Percentiles rank a stretch among this genome's conserved stretches.
phyloP scores from a whole-genome alignment of 2,888 invertebrate genomes.

The Clanis bilineata region DNA sequence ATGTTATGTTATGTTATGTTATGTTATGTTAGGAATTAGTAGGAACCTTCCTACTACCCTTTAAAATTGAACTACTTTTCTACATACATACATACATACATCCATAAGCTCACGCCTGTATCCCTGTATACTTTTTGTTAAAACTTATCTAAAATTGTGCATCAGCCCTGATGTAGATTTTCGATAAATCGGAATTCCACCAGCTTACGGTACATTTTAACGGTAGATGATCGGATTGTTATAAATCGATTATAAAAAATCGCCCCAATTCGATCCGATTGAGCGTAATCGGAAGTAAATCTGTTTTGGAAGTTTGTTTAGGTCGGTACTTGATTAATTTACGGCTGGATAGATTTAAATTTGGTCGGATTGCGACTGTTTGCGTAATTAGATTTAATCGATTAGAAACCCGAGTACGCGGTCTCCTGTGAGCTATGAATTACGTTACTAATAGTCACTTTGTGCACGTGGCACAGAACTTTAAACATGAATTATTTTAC shows the following conservation, averaged over 20 bases:
- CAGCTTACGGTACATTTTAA: constrained; percentile 69
- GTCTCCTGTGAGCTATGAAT: constrained; percentile 10
- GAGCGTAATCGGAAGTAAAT: constrained; percentile 67
- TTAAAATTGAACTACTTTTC: too few species aligned
- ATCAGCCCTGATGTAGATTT: constrained; percentile 47
- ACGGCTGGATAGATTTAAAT: constrained; percentile 49
- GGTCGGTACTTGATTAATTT: constrained; percentile 36
- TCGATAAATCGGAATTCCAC: constrained; percentile 62
- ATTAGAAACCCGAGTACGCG: constrained; percentile 20
- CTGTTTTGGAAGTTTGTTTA: constrained; percentile 59
- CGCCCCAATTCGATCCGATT: constrained; percentile 55
- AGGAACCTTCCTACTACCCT: too few species aligned
- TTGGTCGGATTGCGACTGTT: constrained; percentile 33
- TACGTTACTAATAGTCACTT: constrained; percentile 13
- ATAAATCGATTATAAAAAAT: constrained; percentile 61
- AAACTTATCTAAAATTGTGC: constrained; percentile 4
- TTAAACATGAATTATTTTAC: neutral
- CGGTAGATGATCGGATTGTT: constrained; percentile 71
- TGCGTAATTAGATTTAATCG: constrained; percentile 31
- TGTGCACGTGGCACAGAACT: neutral
- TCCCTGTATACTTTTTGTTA: neutral
- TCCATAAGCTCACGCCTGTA: too few species aligned
- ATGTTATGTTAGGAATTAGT: too few species aligned
- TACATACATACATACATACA: too few species aligned
- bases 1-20: too few species aligned